Base-by-base conservation (phyloP, 2,113 vertebrate genomes). In the Rynchops niger region DNA sequence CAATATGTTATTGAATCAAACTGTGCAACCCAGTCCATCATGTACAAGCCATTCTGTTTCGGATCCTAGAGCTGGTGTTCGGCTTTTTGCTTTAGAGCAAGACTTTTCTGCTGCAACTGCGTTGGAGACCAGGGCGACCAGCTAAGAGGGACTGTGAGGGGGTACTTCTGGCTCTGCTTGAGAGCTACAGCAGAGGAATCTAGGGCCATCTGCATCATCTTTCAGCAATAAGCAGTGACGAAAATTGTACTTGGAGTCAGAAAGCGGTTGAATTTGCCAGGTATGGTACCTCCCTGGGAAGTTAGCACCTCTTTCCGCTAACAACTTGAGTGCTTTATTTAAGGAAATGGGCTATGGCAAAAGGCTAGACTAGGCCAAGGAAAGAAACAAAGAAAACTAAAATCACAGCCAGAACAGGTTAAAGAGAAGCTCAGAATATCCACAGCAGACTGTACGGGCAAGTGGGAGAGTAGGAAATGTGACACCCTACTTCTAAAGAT, bases 41-140 rank as follows among this genome's bases (percentile, higher is more conserved):
- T 17, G 34, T 5, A 25, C 3, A 5, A 20, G 56, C 22, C 1
- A 0, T 6, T 8, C 3, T 18, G 10, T 4, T 45, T 11, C 0
- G 2, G 78, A 19, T 42, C 61, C 65, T 12, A 2, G 49, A 83
- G 67, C 34, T 59, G 45, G 55, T 4, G 5, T 27, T 36, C 1
- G 2, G 27, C 42, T 29, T 53, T 45, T 10, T 3, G 40, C 50
- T 72, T 15, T 2, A 11, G 8, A 52, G 30, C 1, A 18, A 52
- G 21, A 18, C 19, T 72, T 21, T 55, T 45, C 38, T 76, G 56
- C n/a, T 23, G 8, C 72, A 45, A 2, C 27, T 42, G 59, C 77
- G 23, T 3, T 62, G 66, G 20, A 36, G 80, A n/a, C 18, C 40
- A 32, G 49, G 18, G 8, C 22, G 66, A 36, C 6, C 53, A 56